Evolutionary conservation across 2,797 vertebrate genomes (phyloP).

Genomic region (Pseudomugil tenellus): DNA sequence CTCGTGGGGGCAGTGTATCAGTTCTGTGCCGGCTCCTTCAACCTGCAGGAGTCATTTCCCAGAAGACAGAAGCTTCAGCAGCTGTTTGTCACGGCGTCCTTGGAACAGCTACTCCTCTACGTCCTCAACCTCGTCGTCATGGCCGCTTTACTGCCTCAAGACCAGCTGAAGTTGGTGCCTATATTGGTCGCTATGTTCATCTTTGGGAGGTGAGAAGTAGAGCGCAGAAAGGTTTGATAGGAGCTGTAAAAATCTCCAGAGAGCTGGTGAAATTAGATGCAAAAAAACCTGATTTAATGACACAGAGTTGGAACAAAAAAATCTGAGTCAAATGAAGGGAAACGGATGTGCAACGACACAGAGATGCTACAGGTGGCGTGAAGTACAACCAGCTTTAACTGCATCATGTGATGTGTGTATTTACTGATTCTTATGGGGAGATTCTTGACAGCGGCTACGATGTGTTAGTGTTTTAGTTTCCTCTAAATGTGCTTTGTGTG

Average conservation of each 20-base stretch:
- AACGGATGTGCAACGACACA: not conserved
- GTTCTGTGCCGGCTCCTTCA: constrained; percentile 76
- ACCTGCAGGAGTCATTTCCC: constrained; percentile 53
- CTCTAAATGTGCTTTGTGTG: too few relatives aligned
- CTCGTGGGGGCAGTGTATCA: constrained; percentile 67
- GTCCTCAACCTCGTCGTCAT: constrained; percentile 79
- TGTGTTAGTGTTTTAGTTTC: too few relatives aligned
- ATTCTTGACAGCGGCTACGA: too few relatives aligned
- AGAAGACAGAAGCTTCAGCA: constrained; percentile 65
- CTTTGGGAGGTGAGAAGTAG: constrained; percentile 77
- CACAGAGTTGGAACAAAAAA: not conserved
- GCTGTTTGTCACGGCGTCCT: constrained; percentile 74
- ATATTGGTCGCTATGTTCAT: constrained; percentile 77
- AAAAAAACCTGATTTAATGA: not conserved
- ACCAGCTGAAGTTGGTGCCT: constrained; percentile 80
- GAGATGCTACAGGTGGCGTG: too few relatives aligned
- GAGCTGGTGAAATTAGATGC: not conserved
- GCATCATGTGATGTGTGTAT: too few relatives aligned
- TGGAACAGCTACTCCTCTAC: constrained; percentile 79
- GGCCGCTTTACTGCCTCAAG: constrained; percentile 75
- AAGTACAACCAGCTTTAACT: too few relatives aligned
- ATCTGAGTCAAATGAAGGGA: not conserved
- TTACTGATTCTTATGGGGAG: too few relatives aligned
- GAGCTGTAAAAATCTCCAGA: not conserved
- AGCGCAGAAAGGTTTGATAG: not conserved